Evolutionary conservation across 2,113 vertebrate species (phyloP).

Genomic region (Xyliphius kryptos): DNA sequence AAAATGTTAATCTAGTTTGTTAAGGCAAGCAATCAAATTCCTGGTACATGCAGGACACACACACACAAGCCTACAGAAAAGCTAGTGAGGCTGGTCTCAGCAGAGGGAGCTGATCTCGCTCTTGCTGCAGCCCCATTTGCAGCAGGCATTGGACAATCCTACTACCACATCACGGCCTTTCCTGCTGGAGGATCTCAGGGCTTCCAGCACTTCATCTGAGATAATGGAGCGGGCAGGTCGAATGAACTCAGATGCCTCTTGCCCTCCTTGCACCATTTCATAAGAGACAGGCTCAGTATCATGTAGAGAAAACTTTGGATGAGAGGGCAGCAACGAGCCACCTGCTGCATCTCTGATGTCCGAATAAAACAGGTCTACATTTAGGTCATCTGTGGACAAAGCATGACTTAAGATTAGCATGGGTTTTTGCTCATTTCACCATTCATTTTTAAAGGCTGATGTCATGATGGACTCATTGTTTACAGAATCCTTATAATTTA

Average conservation of each 20-base stretch:
- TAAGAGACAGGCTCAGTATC: constrained; percentile 44
- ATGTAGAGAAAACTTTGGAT: constrained; percentile 47
- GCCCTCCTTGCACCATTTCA: constrained; percentile 23
- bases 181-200: constrained; percentile 60
- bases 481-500: too few species aligned
- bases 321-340: constrained; percentile 38
- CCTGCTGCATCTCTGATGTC: constrained; percentile 48
- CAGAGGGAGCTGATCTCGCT: constrained; percentile 78
- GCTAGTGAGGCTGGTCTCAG: constrained; percentile 46
- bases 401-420: neutral
- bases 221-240: constrained; percentile 53
- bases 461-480: too few species aligned
- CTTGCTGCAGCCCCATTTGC: constrained; percentile 79
- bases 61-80: neutral
- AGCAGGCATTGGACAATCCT: constrained; percentile 74
- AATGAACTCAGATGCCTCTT: constrained; percentile 46
- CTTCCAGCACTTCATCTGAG: constrained; percentile 63
- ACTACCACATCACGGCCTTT: constrained; percentile 66
- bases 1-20: too few species aligned
- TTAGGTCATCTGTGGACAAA: constrained; percentile 43
- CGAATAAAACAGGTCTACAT: constrained; percentile 53
- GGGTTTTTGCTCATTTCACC: too few species aligned
- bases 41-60: too few species aligned
- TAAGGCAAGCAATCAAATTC: too few species aligned
- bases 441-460: too few species aligned